These are phyloP conservation scores for Marronus borbonicus DNA, from an alignment of 2,888 invertebrate genomes.

Conservation along the genomic window DNA sequence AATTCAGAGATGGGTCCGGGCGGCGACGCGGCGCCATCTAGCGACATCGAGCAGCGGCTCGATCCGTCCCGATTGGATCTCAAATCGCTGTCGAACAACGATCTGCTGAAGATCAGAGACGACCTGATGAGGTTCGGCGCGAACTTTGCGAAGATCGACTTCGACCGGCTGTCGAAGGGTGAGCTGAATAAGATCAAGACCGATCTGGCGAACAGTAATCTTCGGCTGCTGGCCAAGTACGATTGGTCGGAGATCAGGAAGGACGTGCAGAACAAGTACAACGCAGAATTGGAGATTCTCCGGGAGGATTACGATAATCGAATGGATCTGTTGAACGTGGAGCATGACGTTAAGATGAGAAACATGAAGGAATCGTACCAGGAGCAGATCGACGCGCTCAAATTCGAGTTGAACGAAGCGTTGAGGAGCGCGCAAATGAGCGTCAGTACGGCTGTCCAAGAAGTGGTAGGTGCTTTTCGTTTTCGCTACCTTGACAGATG, in stretches of 20 bases:
- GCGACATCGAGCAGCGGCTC: slow-evolving; percentile 34
- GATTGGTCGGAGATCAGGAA: slow-evolving; percentile 60
- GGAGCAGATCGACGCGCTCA: slow-evolving; percentile 72
- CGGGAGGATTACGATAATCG: slow-evolving; percentile 66
- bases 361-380: slow-evolving; percentile 72
- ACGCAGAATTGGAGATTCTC: slow-evolving; percentile 66
- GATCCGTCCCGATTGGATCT: slow-evolving; percentile 52
- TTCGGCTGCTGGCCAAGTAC: slow-evolving; percentile 45
- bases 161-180: slow-evolving; percentile 61
- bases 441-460: slow-evolving; percentile 72
- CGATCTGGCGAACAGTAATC: slow-evolving; percentile 61
- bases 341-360: slow-evolving; percentile 70
- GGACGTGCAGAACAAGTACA: slow-evolving; percentile 70
- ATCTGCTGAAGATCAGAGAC: slow-evolving; percentile 62
- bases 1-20: slow-evolving; percentile 60
- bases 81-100: slow-evolving; percentile 60
- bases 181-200: slow-evolving; percentile 60
- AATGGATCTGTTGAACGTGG: slow-evolving; percentile 69
- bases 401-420: slow-evolving; percentile 71
- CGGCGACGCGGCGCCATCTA: slow-evolving; percentile 58
- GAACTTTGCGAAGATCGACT: slow-evolving; percentile 59
- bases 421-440: slow-evolving; percentile 67
- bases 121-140: slow-evolving; percentile 60
- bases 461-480: slow-evolving; percentile 68
- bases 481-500: neutral